Base-by-base conservation (phyloP, 2,888 invertebrate genomes). In the Xylota sylvarum region DNA sequence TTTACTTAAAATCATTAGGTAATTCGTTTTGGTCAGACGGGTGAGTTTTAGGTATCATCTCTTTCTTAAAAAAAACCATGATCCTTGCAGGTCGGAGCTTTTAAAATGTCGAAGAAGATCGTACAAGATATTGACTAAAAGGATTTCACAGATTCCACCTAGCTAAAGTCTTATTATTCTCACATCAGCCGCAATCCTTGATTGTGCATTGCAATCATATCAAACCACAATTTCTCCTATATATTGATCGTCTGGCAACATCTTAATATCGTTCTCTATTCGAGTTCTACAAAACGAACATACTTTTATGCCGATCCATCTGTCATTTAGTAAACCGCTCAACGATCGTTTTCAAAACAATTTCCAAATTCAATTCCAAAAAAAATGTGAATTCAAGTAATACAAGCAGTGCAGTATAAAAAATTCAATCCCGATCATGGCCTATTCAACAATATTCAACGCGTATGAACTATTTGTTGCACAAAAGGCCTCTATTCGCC, bases 391-490 rank as follows among this genome's bases (percentile, higher is more conserved):
- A 4, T 19, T 48, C 5, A 43, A 5, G 0, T 10, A n/a, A n/a
- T n/a, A n/a, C 1, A 14, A 6, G 14, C 43, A 43, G 6, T 43
- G 0, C 0, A 14, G 43, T 23, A 23, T 3, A 43, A 14, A 23
- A 17, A 23, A 9, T 12, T 40, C 27, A 7, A 55, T 32, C 1
- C 27, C 0, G 32, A 19, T 2, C 4, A 86, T 86, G 86, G 19
- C 82, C 2, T 82, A 82, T 64, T 86, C 86, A 37, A 17, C 69
- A 23, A 78, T 78, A 0, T 86, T 78, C 23, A 86, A 82, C 23
- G 82, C 82, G 14, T 86, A 52, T 12, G 77, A 86, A 64, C 64
- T 86, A 1, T 73, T 86, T n/a, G 64, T 86, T 2, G 82, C 86
- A 2, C 62, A 86, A 55, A 86, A 86, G 17, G 72, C 86, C 14